phyloP scores from a whole-genome alignment of 1,140 invertebrate species.

The Bombus picipes region DNA sequence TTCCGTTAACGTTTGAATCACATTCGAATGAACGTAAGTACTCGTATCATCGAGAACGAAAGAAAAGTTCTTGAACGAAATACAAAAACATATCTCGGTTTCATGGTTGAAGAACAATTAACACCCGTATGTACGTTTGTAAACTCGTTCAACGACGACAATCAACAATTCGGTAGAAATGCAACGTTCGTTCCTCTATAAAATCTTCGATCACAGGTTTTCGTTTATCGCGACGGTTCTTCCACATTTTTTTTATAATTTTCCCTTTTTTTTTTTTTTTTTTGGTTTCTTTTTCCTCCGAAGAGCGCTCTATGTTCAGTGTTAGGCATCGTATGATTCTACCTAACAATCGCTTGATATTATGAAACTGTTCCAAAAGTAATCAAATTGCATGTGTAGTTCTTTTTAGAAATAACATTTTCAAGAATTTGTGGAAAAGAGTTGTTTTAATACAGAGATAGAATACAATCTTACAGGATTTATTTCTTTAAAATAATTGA shows the following conservation, averaged over 20 bases:
- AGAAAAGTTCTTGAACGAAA: slow-evolving; percentile 19
- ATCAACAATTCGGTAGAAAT: slow-evolving; percentile 44
- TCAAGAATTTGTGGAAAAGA: neutral
- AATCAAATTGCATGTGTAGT: neutral
- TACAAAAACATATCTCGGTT: neutral
- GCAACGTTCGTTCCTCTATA: slow-evolving; percentile 41
- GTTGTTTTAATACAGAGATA: neutral
- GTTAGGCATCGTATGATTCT: neutral
- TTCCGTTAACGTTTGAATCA: slow-evolving; percentile 10
- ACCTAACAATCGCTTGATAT: neutral
- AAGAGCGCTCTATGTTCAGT: slow-evolving; percentile 9
- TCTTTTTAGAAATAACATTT: neutral
- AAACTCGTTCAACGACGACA: slow-evolving; percentile 21
- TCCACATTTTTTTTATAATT: neutral
- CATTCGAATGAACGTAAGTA: slow-evolving; percentile 8
- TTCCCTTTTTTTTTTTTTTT: neutral
- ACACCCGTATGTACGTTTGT: slow-evolving; percentile 16
- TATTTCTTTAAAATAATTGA: too few relatives aligned
- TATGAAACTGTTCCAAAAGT: neutral
- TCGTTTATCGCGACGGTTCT: slow-evolving; percentile 14
- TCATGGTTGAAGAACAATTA: slow-evolving; percentile 10
- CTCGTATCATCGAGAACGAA: slow-evolving; percentile 37
- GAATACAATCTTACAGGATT: too few relatives aligned
- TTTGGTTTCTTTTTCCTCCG: neutral
- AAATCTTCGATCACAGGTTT: slow-evolving; percentile 55